These are phyloP conservation scores for Etia nguti DNA, from an alignment of 2,113 vertebrate genomes.

Conservation along the genomic window DNA sequence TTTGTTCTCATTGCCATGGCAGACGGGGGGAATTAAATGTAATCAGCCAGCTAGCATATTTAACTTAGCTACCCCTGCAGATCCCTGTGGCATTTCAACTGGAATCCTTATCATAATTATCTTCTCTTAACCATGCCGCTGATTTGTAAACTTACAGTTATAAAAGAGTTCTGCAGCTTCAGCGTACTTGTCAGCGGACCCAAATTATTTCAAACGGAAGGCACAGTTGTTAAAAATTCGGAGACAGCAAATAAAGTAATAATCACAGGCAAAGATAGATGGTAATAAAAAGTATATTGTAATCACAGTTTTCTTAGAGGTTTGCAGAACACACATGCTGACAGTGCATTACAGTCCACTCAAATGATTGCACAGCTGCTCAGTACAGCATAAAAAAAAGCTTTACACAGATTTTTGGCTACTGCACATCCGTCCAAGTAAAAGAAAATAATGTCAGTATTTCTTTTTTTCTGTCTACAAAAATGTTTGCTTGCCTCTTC, in stretches of 20 bases:
- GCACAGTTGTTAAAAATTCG: background rate
- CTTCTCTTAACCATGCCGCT: constrained; percentile 23
- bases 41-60: constrained; percentile 63
- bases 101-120: constrained; percentile 36
- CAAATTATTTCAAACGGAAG: constrained; percentile 20
- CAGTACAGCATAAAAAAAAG: background rate
- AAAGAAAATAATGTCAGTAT: background rate
- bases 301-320: background rate
- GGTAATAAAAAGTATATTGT: background rate
- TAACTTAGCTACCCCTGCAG: constrained; percentile 49
- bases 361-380: background rate
- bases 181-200: background rate
- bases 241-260: background rate
- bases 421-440: background rate
- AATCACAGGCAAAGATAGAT: background rate
- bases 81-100: constrained; percentile 23
- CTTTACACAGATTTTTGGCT: background rate
- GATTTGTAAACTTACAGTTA: constrained; percentile 21
- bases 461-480: background rate
- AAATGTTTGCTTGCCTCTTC: background rate
- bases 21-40: constrained; percentile 51
- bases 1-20: constrained; percentile 55
- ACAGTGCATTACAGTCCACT: background rate
- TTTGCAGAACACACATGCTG: background rate
- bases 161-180: background rate